Conservation (phyloP, 2,797 vertebrate genomes). For the Bradypodion pumilum region DNA sequence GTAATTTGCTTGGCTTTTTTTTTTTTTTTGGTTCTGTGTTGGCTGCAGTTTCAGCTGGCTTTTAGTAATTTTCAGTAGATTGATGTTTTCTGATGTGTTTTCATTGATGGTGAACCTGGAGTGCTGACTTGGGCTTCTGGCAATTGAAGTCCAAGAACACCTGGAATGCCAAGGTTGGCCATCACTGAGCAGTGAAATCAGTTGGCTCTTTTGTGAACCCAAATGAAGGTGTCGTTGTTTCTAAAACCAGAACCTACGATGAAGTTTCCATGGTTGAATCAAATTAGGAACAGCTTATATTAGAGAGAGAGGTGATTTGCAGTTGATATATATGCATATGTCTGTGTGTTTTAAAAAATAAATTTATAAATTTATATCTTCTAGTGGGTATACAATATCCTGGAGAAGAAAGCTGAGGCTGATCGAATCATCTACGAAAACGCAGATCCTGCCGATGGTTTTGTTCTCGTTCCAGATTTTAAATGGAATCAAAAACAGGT, state of each 20-base stretch:
- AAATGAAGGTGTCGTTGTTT: neutral
- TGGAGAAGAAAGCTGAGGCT: conserved; percentile 93
- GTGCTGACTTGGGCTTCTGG: too few species aligned
- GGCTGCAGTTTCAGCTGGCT: conserved; percentile 7
- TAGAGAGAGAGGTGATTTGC: neutral
- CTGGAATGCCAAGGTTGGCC: too few species aligned
- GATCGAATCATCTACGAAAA: conserved; percentile 90
- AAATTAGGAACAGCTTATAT: neutral
- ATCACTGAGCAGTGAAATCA: conserved; percentile 14
- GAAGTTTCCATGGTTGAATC: neutral
- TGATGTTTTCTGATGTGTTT: neutral
- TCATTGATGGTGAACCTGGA: too few species aligned
- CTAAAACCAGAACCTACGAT: neutral
- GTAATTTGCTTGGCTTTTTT: neutral
- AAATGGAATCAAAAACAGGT: conserved; percentile 99
- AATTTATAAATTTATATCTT: neutral
- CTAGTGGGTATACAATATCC: conserved; percentile 96
- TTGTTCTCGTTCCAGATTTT: conserved; percentile 92
- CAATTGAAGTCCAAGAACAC: too few species aligned
- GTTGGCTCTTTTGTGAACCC: conserved; percentile 17
- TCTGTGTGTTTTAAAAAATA: neutral
- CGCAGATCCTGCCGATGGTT: conserved; percentile 83
- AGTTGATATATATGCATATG: neutral
- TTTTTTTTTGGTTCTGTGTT: neutral
- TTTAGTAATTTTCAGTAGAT: neutral